Percentiles rank a stretch among this genome's conserved stretches.
These are phyloP conservation scores for Parapristionchus giblindavisi DNA, from an alignment of 2,888 invertebrate genomes.

Conservation along the genomic window DNA sequence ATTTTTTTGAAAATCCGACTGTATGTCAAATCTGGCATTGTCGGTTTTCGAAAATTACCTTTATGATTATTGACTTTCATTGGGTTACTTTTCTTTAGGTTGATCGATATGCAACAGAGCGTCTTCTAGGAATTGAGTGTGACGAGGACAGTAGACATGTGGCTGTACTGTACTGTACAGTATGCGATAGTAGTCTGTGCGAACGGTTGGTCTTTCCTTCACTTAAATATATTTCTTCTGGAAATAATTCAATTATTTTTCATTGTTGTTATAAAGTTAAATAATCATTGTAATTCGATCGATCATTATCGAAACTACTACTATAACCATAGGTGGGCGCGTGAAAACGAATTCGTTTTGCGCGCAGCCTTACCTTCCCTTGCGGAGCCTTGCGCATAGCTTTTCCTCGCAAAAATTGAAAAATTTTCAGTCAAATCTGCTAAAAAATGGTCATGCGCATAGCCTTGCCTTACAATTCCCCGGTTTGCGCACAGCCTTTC, in stretches of 20 bases:
- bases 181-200: conserved; percentile 74
- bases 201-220: conserved; percentile 38
- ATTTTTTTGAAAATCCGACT: too few species aligned
- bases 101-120: conserved; percentile 43
- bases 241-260: conserved; percentile 67
- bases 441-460: too few species aligned
- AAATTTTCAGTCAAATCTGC: not conserved
- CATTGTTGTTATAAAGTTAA: conserved; percentile 69
- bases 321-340: not conserved
- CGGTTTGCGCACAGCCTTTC: too few species aligned
- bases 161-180: conserved; percentile 75
- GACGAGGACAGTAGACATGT: conserved; percentile 75
- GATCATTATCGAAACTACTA: not conserved
- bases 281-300: not conserved
- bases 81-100: not conserved
- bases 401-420: not conserved
- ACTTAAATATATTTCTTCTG: conserved; percentile 22
- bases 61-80: too few species aligned
- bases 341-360: not conserved
- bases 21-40: too few species aligned
- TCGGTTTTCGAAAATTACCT: too few species aligned
- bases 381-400: not conserved
- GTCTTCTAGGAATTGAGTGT: conserved; percentile 71
- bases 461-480: too few species aligned
- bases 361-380: not conserved